Conservation (phyloP, 2,797 vertebrate species). For the Enteromius mattozi region DNA sequence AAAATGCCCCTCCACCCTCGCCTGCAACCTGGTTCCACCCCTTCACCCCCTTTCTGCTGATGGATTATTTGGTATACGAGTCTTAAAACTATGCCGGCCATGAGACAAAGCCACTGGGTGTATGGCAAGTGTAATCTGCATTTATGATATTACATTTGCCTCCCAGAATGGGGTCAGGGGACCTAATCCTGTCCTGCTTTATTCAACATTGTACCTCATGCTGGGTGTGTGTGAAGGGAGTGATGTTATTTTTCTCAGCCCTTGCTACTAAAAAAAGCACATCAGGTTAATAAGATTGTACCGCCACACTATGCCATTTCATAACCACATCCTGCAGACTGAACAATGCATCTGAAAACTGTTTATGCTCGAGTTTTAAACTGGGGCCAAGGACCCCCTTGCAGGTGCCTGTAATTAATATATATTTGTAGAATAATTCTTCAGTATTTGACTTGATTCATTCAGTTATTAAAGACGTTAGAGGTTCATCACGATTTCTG, state of each 20-base stretch:
- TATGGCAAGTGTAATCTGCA: constrained; percentile 72
- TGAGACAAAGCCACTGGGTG: constrained; percentile 49
- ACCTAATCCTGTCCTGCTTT: constrained; percentile 66
- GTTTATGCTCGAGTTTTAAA: neutral
- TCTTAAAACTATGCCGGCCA: constrained; percentile 52
- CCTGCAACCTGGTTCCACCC: constrained; percentile 7
- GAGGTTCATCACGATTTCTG: neutral
- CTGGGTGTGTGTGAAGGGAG: neutral
- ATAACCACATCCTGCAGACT: neutral
- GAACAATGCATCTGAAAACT: neutral
- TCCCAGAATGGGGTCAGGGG: constrained; percentile 74
- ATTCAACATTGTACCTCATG: constrained; percentile 19
- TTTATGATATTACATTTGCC: constrained; percentile 78
- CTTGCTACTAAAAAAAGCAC: constrained; percentile 16
- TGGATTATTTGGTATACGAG: constrained; percentile 71
- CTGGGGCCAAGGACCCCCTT: neutral
- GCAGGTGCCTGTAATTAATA: neutral
- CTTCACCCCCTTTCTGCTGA: constrained; percentile 25
- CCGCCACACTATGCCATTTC: constrained; percentile 2
- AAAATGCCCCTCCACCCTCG: constrained; percentile 8
- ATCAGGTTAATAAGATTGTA: constrained; percentile 18
- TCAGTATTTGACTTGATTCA: neutral
- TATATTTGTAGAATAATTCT: neutral
- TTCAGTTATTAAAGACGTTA: no score
- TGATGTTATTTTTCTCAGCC: constrained; percentile 30